Percentiles rank a stretch among this genome's conserved stretches.
These are phyloP conservation scores for Chanos chanos DNA, from an alignment of 2,797 vertebrate species.

Conservation along the genomic window DNA sequence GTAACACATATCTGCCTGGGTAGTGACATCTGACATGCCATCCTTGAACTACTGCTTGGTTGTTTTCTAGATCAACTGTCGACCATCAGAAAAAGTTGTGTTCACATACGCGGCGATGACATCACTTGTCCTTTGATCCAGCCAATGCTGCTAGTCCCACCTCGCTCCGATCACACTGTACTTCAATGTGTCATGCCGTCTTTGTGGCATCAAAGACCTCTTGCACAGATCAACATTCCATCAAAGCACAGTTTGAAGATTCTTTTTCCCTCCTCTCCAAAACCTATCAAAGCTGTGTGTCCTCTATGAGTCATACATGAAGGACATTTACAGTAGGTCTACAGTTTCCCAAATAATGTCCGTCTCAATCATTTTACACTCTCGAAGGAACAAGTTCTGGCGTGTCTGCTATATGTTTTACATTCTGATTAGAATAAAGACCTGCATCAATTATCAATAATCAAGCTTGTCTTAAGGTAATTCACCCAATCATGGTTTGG, in stretches of 20 bases:
- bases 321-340: conserved; percentile 13
- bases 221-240: conserved; percentile 34
- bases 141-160: conserved; percentile 19
- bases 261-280: conserved; percentile 11
- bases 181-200: conserved; percentile 23
- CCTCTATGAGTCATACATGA: conserved; percentile 7
- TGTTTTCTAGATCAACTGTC: conserved; percentile 28
- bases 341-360: conserved; percentile 15
- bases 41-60: conserved; percentile 26
- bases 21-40: conserved; percentile 30
- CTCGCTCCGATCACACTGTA: conserved; percentile 21
- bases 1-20: background rate
- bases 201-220: conserved; percentile 29
- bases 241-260: conserved; percentile 36
- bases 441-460: no score
- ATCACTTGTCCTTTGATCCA: conserved; percentile 48
- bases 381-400: conserved; percentile 20
- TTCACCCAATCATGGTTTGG: no score
- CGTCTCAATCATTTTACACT: conserved; percentile 4
- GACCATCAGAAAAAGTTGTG: conserved; percentile 15
- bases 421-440: no score
- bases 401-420: background rate
- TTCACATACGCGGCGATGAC: conserved; percentile 21
- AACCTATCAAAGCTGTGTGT: conserved; percentile 20
- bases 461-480: no score